A percentile compares a stretch with the other conserved stretches of the same genome.
These are phyloP conservation scores for Agapostemon virescens DNA, from an alignment of 2,888 invertebrate genomes.

Conservation along the genomic window DNA sequence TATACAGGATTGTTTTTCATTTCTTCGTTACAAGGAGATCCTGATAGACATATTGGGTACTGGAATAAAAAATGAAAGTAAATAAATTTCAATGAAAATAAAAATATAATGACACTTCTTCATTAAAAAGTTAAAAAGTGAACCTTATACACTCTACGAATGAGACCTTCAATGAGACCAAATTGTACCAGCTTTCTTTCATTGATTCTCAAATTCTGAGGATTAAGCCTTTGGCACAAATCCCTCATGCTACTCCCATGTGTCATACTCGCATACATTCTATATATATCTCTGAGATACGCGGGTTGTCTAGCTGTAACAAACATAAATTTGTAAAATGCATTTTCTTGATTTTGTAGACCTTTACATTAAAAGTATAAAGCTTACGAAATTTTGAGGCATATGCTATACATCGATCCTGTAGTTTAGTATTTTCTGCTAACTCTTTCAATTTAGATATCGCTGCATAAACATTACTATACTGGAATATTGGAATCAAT, in stretches of 20 bases:
- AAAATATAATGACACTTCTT: not conserved
- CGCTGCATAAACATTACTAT: slow-evolving; percentile 92
- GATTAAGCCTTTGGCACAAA: slow-evolving; percentile 87
- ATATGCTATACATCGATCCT: slow-evolving; percentile 87
- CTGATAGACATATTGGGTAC: slow-evolving; percentile 78
- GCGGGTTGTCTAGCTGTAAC: slow-evolving; percentile 85
- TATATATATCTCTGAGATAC: slow-evolving; percentile 86
- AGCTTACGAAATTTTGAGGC: slow-evolving; percentile 86
- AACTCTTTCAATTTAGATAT: slow-evolving; percentile 88
- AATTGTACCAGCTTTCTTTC: slow-evolving; percentile 92
- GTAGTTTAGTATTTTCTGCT: slow-evolving; percentile 85
- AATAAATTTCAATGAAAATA: not conserved
- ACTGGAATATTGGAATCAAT: slow-evolving; percentile 90
- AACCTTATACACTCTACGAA: slow-evolving; percentile 90
- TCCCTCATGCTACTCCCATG: slow-evolving; percentile 89
- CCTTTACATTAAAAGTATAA: not conserved
- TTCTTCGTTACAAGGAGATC: slow-evolving; percentile 70
- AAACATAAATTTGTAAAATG: slow-evolving; percentile 5
- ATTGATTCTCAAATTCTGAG: slow-evolving; percentile 88
- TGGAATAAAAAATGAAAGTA: slow-evolving; percentile 58
- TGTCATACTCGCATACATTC: slow-evolving; percentile 89
- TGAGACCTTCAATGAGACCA: slow-evolving; percentile 91
- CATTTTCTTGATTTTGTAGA: not conserved
- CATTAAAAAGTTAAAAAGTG: not conserved
- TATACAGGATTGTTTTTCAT: slow-evolving; percentile 80